Conservation (phyloP, 2,888 invertebrate species). For the Euproctis similis region DNA sequence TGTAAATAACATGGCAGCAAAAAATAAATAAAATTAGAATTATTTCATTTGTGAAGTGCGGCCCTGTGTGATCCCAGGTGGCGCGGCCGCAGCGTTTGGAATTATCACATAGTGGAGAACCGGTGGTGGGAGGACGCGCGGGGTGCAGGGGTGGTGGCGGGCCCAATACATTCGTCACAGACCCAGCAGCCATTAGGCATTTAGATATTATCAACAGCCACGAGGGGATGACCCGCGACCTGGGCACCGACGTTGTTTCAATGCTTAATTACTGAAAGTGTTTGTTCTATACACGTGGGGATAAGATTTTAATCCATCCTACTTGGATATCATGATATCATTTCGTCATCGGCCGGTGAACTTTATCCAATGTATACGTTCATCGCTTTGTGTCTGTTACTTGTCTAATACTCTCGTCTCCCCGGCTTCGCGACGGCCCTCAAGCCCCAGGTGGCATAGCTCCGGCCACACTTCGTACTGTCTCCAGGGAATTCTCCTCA, state of each 20-base stretch:
- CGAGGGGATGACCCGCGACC: conserved; percentile 67
- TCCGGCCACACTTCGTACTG: conserved; percentile 68
- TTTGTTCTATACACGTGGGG: conserved; percentile 51
- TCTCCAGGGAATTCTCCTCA: conserved; percentile 58
- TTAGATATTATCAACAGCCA: conserved; percentile 74
- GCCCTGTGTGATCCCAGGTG: conserved; percentile 72
- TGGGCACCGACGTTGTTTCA: conserved; percentile 57
- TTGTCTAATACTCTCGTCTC: conserved; percentile 31
- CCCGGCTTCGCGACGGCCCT: conserved; percentile 15
- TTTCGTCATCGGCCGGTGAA: conserved; percentile 18
- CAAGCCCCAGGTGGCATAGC: conserved; percentile 63
- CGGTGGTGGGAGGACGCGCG: conserved; percentile 36
- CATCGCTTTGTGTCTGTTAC: conserved; percentile 43
- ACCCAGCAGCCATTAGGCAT: conserved; percentile 77
- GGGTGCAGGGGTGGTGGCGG: conserved; percentile 26
- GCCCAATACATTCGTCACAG: conserved; percentile 74
- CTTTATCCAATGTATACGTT: conserved; percentile 22
- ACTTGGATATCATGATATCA: conserved; percentile 19
- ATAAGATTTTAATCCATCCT: conserved; percentile 35
- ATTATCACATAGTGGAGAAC: conserved; percentile 75
- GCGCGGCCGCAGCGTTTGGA: conserved; percentile 77
- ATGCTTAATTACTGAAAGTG: conserved; percentile 74
- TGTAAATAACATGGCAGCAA: too few species aligned
- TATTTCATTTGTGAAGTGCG: conserved; percentile 35
- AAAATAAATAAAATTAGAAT: too few species aligned